Evolutionary conservation across 2,797 vertebrate genomes (phyloP).

Genomic region (Sciurus vulgaris): DNA sequence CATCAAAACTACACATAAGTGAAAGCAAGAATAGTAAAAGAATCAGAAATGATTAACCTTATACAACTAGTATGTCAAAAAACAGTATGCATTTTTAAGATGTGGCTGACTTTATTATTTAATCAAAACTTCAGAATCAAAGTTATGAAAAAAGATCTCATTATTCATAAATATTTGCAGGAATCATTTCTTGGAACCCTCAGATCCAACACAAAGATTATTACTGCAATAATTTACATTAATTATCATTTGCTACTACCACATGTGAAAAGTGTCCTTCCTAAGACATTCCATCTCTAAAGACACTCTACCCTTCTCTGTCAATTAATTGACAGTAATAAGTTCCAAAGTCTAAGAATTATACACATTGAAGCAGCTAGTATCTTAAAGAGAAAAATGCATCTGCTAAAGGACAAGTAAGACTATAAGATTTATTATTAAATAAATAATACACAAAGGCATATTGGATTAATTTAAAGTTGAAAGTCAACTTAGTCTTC

Average conservation of each 20-base stretch:
- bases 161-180: background rate
- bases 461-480: constrained; percentile 1
- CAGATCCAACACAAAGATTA: background rate
- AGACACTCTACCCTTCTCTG: background rate
- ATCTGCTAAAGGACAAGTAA: background rate
- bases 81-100: background rate
- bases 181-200: background rate
- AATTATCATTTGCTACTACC: background rate
- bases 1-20: background rate
- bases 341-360: background rate
- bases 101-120: background rate
- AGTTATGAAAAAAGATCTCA: background rate
- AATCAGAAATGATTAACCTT: background rate
- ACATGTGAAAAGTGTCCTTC: background rate
- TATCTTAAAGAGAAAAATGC: background rate
- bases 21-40: background rate
- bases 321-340: background rate
- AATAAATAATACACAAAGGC: background rate
- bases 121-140: background rate
- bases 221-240: background rate
- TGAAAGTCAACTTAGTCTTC: background rate
- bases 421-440: background rate
- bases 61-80: background rate
- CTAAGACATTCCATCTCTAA: background rate
- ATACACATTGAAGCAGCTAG: background rate